Evolutionary conservation across 2,113 vertebrate species (phyloP), one percentile per base, ranked within the genome.

Genomic region (Galbula dea): DNA sequence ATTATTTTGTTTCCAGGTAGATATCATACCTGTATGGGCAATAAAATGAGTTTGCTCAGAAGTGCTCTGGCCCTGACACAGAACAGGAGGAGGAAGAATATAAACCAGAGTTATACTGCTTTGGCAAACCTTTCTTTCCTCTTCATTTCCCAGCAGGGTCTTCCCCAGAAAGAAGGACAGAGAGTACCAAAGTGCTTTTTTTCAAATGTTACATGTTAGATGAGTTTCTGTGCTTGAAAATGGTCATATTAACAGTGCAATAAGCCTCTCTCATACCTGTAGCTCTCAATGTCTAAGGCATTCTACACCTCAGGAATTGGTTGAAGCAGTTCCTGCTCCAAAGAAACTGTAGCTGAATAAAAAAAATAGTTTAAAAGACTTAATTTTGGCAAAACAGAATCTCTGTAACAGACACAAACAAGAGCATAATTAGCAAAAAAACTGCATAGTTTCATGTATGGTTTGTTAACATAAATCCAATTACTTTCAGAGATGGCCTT

Each of bases 21-120:
- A 23, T 34, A 20, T 3, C 2, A 14, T 36, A 72, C 1, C 1
- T 6, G 1, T 22, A 12, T 81, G 32, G 15, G 11, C 49, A 45
- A 66, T 29, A 54, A 6, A 10, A 55, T 3, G 68, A 15, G 29
- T 84, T 67, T 78, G 8, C 7, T 78, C 26, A 34, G 22, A 67
- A 93, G 5, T 10, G 3, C 15, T 80, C 72, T 76, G 23, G 15
- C 26, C 11, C 34, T 74, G 17, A 36, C 36, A 24, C 7, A 48
- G 46, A 57, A 51, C 10, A 52, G 19, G 16, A 88, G 23, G 13
- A 79, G 18, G 13, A 67, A 13, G 19, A 69, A 57, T 13, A 5
- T 20, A 84, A 27, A 30, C 2, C 37, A 54, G 7, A 77, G 23
- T 18, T 63, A 49, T 83, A 34, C 12, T 75, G 43, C 16, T 88